Base-by-base conservation (phyloP, 2,888 invertebrate species). In the Ectobius pallidus region DNA sequence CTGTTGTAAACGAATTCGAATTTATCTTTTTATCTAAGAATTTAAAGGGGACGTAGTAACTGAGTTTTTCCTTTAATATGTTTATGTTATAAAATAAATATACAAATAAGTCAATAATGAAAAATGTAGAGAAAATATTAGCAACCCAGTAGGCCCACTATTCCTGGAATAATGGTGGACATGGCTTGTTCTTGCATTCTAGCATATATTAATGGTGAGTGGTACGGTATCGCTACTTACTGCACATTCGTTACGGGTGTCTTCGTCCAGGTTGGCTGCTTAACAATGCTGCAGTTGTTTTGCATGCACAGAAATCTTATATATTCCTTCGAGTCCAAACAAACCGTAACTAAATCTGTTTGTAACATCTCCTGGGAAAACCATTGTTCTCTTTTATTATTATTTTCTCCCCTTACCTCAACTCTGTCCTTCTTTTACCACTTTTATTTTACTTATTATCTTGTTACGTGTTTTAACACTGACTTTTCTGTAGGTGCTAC, bases 271-370 rank as follows among this genome's bases (percentile, higher is more conserved):
- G n/a, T 65, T 27, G 3, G 30, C 18, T 46, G 65, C 44, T 44
- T 65, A 11, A 65, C 65, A 65, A 65, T 65, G 44, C 44, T 46
- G 27, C 39, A 65, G 16, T 63, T 46, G 65, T 65, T 65, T 65
- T 65, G 65, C 65, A 65, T 65, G 65, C 18, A 65, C 46, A 65
- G 44, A 65, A 65, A 39, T 34, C 63, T 25, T 25, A 20, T n/a
- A n/a, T n/a, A n/a, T 25, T 63, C 22, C 32, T 63, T 63, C 39
- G 25, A 22, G 16, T 63, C 63, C 39, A 63, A 63, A 46, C 65
- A 27, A 65, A 65, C 65, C 65, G 65, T 65, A 46, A 65, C 65
- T 65, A 65, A 65, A 44, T n/a, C 42, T 65, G 65, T 65, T 65
- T 65, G 46, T 42, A 65, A 46, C 65, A 65, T 65, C 30, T 32